These are phyloP conservation scores for Sorex maritimensis DNA, from an alignment of 2,797 vertebrate genomes.

Conservation along the genomic window DNA sequence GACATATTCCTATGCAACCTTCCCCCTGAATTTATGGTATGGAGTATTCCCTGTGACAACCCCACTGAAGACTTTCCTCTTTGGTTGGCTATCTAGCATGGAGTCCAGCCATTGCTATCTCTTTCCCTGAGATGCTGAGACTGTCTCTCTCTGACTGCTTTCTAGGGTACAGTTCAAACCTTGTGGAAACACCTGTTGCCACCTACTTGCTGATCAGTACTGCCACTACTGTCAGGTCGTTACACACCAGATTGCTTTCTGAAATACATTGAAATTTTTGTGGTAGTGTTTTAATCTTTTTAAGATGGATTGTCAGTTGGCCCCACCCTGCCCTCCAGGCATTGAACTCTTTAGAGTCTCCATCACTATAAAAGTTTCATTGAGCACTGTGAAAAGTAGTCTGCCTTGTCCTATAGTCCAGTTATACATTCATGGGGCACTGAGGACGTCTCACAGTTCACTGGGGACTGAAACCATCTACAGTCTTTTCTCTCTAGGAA, in stretches of 20 bases:
- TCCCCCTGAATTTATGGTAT: not conserved
- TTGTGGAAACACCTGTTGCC: not conserved
- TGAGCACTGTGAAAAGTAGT: not conserved
- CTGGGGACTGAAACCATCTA: conserved; percentile 10
- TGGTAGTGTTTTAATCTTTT: not conserved
- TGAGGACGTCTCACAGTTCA: conserved; percentile 17
- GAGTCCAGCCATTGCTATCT: not conserved
- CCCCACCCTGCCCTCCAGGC: not conserved
- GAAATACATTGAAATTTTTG: conserved; percentile 45
- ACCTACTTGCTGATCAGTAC: not conserved
- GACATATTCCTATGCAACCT: not conserved
- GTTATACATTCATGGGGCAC: not conserved
- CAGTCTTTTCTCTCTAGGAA: conserved; percentile 23
- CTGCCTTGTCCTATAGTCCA: conserved; percentile 18
- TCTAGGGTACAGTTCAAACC: not conserved
- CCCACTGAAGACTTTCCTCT: not conserved
- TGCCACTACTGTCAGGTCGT: not conserved
- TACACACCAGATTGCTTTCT: not conserved
- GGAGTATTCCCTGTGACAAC: not conserved
- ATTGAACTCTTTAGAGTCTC: not conserved
- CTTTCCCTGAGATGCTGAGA: conserved; percentile 20
- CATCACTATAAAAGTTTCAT: not conserved
- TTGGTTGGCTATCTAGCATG: not conserved
- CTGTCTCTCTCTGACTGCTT: not conserved
- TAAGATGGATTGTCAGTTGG: not conserved